These are phyloP conservation scores for Norana najaformis DNA, from an alignment of 2,888 invertebrate genomes.

Conservation along the genomic window DNA sequence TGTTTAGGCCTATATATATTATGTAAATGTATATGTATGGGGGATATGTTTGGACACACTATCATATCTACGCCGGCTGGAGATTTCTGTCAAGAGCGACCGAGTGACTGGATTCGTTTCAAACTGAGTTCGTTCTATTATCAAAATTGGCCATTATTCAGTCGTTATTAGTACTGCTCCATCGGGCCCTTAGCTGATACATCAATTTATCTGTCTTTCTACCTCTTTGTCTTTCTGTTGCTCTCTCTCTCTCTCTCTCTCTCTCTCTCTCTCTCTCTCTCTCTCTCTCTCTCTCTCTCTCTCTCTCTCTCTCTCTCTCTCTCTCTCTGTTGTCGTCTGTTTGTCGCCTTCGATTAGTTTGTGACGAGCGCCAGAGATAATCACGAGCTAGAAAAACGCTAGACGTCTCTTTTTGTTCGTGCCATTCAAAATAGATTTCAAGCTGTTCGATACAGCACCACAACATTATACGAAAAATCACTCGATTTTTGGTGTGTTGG, in stretches of 20 bases:
- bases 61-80: not conserved
- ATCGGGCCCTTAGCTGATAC: not conserved
- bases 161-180: not conserved
- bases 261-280: not conserved
- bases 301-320: not conserved
- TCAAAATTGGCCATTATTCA: not conserved
- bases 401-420: not conserved
- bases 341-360: not conserved
- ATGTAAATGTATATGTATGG: no score
- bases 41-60: not conserved
- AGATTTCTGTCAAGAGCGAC: not conserved
- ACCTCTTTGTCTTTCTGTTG: not conserved
- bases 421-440: not conserved
- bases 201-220: not conserved
- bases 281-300: not conserved
- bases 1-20: no score
- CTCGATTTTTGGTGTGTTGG: not conserved
- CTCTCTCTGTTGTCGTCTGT: not conserved
- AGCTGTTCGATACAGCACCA: not conserved
- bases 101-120: not conserved
- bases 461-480: not conserved
- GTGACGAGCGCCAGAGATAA: not conserved
- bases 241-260: not conserved
- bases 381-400: not conserved
- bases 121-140: not conserved